Evolutionary conservation across 2,113 vertebrate species (phyloP), one percentile per base, ranked within the genome.

Genomic region (Gnathonemus echidnorhynchus): DNA sequence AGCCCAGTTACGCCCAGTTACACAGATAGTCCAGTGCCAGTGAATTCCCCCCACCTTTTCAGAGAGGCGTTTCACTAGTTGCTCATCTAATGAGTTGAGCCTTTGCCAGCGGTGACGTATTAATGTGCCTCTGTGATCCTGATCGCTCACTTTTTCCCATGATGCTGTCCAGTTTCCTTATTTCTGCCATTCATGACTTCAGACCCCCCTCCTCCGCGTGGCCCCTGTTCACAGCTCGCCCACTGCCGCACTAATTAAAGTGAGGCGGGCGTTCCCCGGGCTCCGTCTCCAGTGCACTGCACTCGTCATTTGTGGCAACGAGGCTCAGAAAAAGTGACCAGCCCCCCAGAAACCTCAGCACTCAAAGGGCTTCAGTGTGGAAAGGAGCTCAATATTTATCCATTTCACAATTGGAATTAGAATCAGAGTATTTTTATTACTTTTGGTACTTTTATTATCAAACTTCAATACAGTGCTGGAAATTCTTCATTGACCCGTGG

Each of bases 1-100:
- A 88, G 35, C 17, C 10, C 88, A 52, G 80, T 19, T 56, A 83
- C 27, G 35, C 52, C 48, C 15, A 74, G 48, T 19, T 31, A 90
- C 88, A 24, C 0, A 17, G 24, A 24, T 62, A 87, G 88, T 74
- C 87, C 90, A 21, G 87, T 17, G 17, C 87, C 49, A 50, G 49
- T 88, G 58, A 88, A 58, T 87, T 56, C 21, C 5, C 52, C 46
- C 58, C 74, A 5, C 15, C 35, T 87, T 90, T 90, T 49, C 84
- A 70, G 42, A 24, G 9, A 27, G 48, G 84, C 46, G n/a, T 87
- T 87, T 87, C 3, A 53, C 49, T 56, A 48, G 15, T 31, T 35
- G 50, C 50, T 42, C 86, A 56, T 87, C 86, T 87, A 87, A 56
- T 56, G 86, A 56, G 86, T 13, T 53, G 31, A 87, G 50, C 31